These are phyloP conservation scores for Phenganax stokvisi DNA, from an alignment of 92 coral and sea anemone species.

Conservation along the genomic window DNA sequence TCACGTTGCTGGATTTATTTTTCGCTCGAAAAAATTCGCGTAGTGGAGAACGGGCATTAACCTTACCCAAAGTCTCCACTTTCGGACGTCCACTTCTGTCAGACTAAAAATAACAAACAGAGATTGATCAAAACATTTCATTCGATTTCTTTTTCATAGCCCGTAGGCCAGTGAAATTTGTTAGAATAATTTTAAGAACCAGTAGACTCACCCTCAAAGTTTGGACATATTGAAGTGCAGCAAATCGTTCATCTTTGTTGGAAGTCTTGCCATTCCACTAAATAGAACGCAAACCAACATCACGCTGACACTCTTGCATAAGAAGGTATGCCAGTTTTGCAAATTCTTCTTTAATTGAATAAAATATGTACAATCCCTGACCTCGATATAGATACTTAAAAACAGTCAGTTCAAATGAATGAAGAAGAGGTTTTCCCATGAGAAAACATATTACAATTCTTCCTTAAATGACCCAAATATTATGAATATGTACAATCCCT, in stretches of 20 bases:
- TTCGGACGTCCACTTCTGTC: constrained; percentile 35
- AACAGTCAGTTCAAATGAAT: no score
- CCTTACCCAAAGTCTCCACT: constrained; percentile 36
- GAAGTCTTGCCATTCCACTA: constrained; percentile 73
- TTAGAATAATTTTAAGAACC: not conserved
- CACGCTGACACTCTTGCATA: not conserved
- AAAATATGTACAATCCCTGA: no score
- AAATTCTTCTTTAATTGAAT: no score
- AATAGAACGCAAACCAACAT: constrained; percentile 4
- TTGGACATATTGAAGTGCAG: constrained; percentile 54
- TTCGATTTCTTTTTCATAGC: not conserved
- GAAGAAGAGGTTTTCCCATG: no score
- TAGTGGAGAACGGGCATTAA: no score
- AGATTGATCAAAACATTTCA: not conserved
- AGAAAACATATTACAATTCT: no score
- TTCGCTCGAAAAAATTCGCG: no score
- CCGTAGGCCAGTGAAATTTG: not conserved
- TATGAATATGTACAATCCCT: no score
- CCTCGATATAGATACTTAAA: not conserved
- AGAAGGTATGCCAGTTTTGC: not conserved
- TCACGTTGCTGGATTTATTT: no score
- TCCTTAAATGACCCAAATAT: no score
- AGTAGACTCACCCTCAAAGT: constrained; percentile 51
- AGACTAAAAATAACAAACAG: not conserved
- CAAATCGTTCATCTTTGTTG: constrained; percentile 65